phyloP scores from a whole-genome alignment of 2,113 vertebrate species.

The Myocastor coypus region DNA sequence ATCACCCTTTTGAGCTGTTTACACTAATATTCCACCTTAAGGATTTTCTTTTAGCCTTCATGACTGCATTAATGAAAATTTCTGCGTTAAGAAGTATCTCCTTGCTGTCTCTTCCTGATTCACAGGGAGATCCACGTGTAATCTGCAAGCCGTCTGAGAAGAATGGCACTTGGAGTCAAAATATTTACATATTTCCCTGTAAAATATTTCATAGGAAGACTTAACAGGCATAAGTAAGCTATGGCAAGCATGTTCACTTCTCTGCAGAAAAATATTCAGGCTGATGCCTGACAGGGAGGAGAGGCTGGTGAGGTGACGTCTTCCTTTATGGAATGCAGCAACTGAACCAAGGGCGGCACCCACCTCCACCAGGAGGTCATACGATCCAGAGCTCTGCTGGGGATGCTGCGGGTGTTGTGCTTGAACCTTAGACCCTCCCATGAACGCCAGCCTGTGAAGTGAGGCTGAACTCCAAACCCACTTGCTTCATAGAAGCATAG shows the following conservation, averaged over 20 bases:
- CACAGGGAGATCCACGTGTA: slow-evolving; percentile 80
- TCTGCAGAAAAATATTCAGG: slow-evolving; percentile 86
- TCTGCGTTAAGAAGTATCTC: slow-evolving; percentile 82
- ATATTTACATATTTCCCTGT: slow-evolving; percentile 93
- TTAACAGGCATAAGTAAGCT: slow-evolving; percentile 86
- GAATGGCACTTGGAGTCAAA: slow-evolving; percentile 89
- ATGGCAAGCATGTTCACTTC: slow-evolving; percentile 84
- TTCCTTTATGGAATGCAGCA: slow-evolving; percentile 82
- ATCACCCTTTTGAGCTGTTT: slow-evolving; percentile 72
- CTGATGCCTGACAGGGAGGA: slow-evolving; percentile 74
- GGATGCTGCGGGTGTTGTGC: not conserved
- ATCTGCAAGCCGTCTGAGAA: slow-evolving; percentile 82
- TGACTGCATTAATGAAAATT: slow-evolving; percentile 85
- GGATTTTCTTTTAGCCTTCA: slow-evolving; percentile 79
- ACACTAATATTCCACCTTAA: slow-evolving; percentile 66
- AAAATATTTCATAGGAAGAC: slow-evolving; percentile 88
- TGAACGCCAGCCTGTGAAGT: not conserved
- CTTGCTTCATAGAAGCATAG: not conserved
- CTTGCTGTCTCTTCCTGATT: slow-evolving; percentile 80
- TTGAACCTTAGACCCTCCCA: not conserved
- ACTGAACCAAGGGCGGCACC: slow-evolving; percentile 73
- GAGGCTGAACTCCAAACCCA: not conserved
- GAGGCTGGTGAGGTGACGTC: slow-evolving; percentile 80
- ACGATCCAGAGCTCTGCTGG: not conserved
- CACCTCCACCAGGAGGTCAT: slow-evolving; percentile 49